These are phyloP conservation scores for Atta colombica DNA, from an alignment of 1,140 invertebrate genomes.

Conservation along the genomic window DNA sequence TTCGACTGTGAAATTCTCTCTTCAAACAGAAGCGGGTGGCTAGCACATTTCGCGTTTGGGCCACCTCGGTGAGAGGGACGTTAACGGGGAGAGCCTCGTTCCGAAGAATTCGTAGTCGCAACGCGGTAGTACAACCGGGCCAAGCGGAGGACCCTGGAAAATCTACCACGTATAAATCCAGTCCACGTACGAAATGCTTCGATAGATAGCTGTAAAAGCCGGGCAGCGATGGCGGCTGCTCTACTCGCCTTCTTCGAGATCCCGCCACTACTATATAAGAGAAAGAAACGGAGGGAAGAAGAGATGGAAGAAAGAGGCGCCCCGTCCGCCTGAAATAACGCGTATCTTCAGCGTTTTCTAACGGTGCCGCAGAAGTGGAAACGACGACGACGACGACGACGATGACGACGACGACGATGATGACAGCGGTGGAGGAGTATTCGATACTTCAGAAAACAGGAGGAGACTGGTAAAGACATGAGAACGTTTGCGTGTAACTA, in stretches of 20 bases:
- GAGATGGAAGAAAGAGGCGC: not conserved
- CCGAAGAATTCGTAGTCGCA: constrained; percentile 65
- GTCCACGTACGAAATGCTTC: constrained; percentile 82
- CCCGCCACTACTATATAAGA: not conserved
- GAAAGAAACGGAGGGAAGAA: constrained; percentile 2
- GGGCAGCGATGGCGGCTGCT: constrained; percentile 18
- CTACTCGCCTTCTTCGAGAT: constrained; percentile 16
- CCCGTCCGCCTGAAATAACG: constrained; percentile 45
- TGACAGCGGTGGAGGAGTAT: not conserved
- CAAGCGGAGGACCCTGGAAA: constrained; percentile 64
- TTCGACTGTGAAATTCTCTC: constrained; percentile 86
- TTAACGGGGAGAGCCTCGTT: constrained; percentile 17
- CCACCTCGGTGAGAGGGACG: constrained; percentile 36
- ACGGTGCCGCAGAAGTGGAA: constrained; percentile 36
- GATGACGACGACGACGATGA: constrained; percentile 3
- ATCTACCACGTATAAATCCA: constrained; percentile 75
- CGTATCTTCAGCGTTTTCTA: constrained; percentile 51
- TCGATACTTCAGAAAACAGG: constrained; percentile 32
- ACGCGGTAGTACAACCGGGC: constrained; percentile 38
- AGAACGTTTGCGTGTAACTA: constrained; percentile 36
- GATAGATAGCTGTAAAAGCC: constrained; percentile 79
- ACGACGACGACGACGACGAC: constrained; percentile 34
- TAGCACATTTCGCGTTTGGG: constrained; percentile 77
- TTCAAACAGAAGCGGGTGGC: constrained; percentile 84
- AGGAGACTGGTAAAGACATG: constrained; percentile 1